Conservation (phyloP, 2,113 vertebrate species). For the Heptranchias perlo region DNA sequence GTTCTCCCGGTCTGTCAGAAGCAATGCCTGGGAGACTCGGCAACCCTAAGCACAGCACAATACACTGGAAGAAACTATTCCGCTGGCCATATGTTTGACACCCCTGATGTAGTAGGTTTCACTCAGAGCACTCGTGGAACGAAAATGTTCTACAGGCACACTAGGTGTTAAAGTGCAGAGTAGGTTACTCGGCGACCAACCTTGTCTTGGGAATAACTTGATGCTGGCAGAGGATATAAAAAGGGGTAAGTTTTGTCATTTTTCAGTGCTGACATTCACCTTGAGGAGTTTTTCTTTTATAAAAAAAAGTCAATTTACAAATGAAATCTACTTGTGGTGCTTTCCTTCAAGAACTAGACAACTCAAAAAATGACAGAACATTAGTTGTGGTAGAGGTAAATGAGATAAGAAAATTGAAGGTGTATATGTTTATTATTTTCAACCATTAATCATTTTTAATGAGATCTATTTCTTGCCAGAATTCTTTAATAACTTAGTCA, state of each 20-base stretch:
- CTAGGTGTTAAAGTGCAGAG: background rate
- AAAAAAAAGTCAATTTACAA: background rate
- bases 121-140: background rate
- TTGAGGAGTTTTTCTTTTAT: background rate
- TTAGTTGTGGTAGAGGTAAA: background rate
- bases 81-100: background rate
- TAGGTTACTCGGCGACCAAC: background rate
- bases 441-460: constrained; percentile 7
- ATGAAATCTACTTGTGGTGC: background rate
- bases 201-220: background rate
- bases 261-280: background rate
- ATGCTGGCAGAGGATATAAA: background rate
- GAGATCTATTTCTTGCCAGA: background rate
- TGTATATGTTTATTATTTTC: background rate
- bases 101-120: background rate
- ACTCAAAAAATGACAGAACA: background rate
- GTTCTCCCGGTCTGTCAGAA: background rate
- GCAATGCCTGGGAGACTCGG: background rate
- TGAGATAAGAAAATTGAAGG: background rate
- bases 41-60: background rate
- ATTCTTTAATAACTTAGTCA: background rate
- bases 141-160: background rate
- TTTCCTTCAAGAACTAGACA: background rate
- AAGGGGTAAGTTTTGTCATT: background rate
- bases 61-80: background rate